Percentiles rank a stretch among this genome's conserved stretches.
Evolutionary conservation across 1,140 invertebrate species (phyloP).

Genomic region (Watersipora subatra): DNA sequence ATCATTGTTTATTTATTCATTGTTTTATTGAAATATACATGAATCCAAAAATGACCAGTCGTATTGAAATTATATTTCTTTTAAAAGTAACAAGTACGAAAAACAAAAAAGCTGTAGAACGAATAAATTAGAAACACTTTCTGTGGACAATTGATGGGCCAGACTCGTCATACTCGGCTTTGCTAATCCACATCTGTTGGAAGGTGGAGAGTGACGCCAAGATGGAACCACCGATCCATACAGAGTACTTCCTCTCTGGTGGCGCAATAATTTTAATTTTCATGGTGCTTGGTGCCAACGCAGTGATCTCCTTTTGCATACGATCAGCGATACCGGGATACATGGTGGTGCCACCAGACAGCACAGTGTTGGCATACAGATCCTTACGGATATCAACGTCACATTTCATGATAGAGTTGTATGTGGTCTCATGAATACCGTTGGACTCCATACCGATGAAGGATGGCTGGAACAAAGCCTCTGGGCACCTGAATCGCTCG

Average conservation of each 20-base stretch:
- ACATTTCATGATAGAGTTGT: conserved; percentile 67
- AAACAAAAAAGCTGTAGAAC: no score
- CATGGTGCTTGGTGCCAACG: conserved; percentile 55
- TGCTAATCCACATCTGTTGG: conserved; percentile 53
- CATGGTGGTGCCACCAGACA: conserved; percentile 77
- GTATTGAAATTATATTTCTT: no score
- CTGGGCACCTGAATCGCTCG: conserved; percentile 30
- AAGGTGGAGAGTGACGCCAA: conserved; percentile 50
- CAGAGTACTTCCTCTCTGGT: conserved; percentile 42
- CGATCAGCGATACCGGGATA: conserved; percentile 61
- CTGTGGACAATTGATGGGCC: conserved; percentile 84
- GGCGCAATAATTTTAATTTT: conserved; percentile 56
- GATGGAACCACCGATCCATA: conserved; percentile 46
- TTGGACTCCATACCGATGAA: conserved; percentile 39
- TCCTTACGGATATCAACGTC: conserved; percentile 73
- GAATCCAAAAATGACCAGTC: no score
- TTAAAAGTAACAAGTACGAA: no score
- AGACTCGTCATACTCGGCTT: conserved; percentile 72
- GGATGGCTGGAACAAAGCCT: conserved; percentile 56
- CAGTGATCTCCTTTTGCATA: conserved; percentile 63
- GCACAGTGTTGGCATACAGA: conserved; percentile 79
- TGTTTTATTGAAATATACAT: no score
- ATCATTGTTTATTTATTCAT: no score
- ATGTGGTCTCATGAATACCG: conserved; percentile 52
- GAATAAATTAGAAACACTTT: conserved; percentile 85